Base-by-base conservation (phyloP, 2,888 invertebrate species). In the Catocala fraxini region DNA sequence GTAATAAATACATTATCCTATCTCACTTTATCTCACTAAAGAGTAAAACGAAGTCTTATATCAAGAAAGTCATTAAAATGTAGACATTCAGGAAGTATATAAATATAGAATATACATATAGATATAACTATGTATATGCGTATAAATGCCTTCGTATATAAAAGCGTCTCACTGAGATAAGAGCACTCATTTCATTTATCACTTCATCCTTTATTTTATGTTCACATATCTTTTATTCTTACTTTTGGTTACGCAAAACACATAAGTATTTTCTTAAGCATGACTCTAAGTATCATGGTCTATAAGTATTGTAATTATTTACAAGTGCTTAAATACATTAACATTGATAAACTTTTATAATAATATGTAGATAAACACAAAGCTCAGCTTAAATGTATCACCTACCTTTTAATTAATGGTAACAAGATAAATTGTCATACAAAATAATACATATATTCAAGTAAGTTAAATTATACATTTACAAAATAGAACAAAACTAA, bases 61-160 rank as follows among this genome's bases (percentile, higher is more conserved):
- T 7, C 7, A 7, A 39, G 35, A 39, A 39, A 39, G 35, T 39
- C 35, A 6, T 39, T 39, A 39, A 39, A 39, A 46, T 15, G 15
- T 46, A 15, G 9, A 46, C 15, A 15, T 46, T 45, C 2, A 10
- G 11, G 5, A 9, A 42, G n/a, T 42, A n/a, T n/a, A 42, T 42
- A 42, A 11, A 1, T 42, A 42, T 42, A 25, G 25, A 25, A 25
- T 25, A 25, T 25, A 25, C 4, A 25, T 25, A 25, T 25, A 25
- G 9, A 42, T 5, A 42, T 42, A 42, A 15, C 5, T 52, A n/a
- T 41, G 6, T 42, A 51, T 39, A 51, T 35, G 35, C 35, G 6
- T 47, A 49, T 55, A 54, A 53, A 59, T 35, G 34, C n/a, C 41
- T 25, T 43, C 39, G 49, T 48, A 43, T 59, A 15, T 51, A 15